Evolutionary conservation across 2,888 invertebrate species (phyloP).

Genomic region (Tetragnatha montana): DNA sequence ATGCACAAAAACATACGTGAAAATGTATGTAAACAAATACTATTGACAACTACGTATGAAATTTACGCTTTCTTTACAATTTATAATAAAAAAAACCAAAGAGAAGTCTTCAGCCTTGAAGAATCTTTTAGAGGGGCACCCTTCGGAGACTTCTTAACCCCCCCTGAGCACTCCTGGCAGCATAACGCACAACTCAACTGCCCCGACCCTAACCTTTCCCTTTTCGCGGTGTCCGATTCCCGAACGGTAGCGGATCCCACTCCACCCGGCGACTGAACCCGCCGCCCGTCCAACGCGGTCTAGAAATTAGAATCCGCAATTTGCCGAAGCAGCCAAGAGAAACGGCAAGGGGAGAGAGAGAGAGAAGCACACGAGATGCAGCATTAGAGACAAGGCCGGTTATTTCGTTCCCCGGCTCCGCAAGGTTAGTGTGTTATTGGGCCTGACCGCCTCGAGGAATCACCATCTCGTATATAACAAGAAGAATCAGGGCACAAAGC

Average conservation of each 20-base stretch:
- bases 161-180: not conserved
- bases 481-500: constrained; percentile 59
- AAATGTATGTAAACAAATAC: too few species aligned
- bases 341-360: constrained; percentile 22
- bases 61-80: too few species aligned
- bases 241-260: too few species aligned
- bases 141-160: not conserved
- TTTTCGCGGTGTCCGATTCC: not conserved
- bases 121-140: too few species aligned
- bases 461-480: constrained; percentile 59
- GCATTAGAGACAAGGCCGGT: constrained; percentile 62
- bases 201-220: not conserved
- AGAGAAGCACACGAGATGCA: constrained; percentile 42
- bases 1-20: too few species aligned
- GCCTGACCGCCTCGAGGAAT: constrained; percentile 65
- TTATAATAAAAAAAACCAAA: too few species aligned
- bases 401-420: constrained; percentile 57
- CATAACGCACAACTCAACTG: not conserved
- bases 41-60: too few species aligned
- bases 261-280: not conserved
- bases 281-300: constrained; percentile 45
- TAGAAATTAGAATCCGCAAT: constrained; percentile 64
- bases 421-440: constrained; percentile 71
- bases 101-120: too few species aligned
- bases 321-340: constrained; percentile 60